A percentile compares a stretch with the other conserved stretches of the same genome.
These are phyloP conservation scores for Paralvinella palmiformis DNA, from an alignment of 1,140 invertebrate species.

Conservation along the genomic window DNA sequence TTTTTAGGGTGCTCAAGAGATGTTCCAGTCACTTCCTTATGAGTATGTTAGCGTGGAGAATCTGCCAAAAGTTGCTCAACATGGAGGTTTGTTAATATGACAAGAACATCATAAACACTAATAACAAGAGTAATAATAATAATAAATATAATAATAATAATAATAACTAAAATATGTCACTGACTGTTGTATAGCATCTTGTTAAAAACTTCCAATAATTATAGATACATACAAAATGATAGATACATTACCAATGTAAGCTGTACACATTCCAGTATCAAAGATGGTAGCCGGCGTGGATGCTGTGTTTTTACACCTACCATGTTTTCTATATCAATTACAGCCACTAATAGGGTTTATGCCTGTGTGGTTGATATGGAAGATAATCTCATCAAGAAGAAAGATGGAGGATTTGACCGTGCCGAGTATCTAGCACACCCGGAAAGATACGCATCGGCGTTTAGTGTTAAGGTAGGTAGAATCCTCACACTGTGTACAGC, in stretches of 20 bases:
- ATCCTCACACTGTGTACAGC: not conserved
- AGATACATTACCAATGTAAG: no score
- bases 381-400: conserved; percentile 87
- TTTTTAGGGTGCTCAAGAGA: conserved; percentile 84
- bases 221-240: no score
- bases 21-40: conserved; percentile 93
- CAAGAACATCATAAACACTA: no score
- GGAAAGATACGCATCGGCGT: conserved; percentile 89
- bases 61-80: conserved; percentile 89
- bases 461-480: conserved; percentile 74
- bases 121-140: conserved; percentile 19
- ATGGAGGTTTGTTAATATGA: conserved; percentile 81
- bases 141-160: not conserved
- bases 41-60: conserved; percentile 95
- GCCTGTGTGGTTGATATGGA: conserved; percentile 84
- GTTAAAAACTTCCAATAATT: no score
- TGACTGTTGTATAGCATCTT: not conserved
- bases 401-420: conserved; percentile 77
- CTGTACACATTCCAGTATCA: no score
- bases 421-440: conserved; percentile 90
- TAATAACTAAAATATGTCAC: not conserved
- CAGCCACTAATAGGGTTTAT: conserved; percentile 87
- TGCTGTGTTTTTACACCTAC: not conserved
- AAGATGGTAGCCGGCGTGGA: not conserved
- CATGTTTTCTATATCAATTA: conserved; percentile 22